phyloP scores from a whole-genome alignment of 1,140 invertebrate species.

The Magallana angulata region DNA sequence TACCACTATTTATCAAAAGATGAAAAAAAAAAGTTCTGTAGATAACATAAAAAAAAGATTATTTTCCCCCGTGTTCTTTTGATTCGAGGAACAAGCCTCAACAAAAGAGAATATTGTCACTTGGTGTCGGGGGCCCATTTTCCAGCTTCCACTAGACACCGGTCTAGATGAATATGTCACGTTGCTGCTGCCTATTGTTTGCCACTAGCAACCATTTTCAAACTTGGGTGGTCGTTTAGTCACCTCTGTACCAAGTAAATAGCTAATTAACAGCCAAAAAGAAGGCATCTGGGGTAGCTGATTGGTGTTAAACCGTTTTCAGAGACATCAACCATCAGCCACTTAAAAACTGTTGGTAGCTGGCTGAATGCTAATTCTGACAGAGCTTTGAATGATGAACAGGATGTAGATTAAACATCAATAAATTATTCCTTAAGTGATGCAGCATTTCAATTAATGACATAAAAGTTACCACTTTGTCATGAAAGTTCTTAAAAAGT shows the following conservation, averaged over 20 bases:
- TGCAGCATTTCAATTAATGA: conserved; percentile 19
- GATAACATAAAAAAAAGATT: conserved; percentile 21
- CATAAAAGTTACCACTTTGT: background rate
- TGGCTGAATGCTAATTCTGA: background rate
- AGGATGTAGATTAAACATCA: conserved; percentile 36
- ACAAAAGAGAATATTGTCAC: conserved; percentile 27
- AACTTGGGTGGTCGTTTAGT: conserved; percentile 24
- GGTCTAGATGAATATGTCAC: conserved; percentile 1
- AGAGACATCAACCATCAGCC: background rate
- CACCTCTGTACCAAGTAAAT: conserved; percentile 17
- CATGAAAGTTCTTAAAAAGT: conserved; percentile 12
- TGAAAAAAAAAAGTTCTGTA: conserved; percentile 17
- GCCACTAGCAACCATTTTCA: conserved; percentile 1
- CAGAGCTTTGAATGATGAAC: background rate
- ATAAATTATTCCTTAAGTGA: conserved; percentile 25
- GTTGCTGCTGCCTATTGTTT: background rate
- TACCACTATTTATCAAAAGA: conserved; percentile 22
- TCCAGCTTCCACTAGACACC: background rate
- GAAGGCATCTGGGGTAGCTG: background rate
- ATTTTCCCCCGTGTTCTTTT: background rate
- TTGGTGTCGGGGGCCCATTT: conserved; percentile 16
- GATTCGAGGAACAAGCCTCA: background rate
- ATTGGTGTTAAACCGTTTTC: background rate
- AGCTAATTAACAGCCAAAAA: conserved; percentile 6
- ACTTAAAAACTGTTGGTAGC: background rate